A percentile compares a stretch with the other conserved stretches of the same genome.
Conservation (phyloP, 2,113 vertebrate genomes). For the Aegithalos caudatus region DNA sequence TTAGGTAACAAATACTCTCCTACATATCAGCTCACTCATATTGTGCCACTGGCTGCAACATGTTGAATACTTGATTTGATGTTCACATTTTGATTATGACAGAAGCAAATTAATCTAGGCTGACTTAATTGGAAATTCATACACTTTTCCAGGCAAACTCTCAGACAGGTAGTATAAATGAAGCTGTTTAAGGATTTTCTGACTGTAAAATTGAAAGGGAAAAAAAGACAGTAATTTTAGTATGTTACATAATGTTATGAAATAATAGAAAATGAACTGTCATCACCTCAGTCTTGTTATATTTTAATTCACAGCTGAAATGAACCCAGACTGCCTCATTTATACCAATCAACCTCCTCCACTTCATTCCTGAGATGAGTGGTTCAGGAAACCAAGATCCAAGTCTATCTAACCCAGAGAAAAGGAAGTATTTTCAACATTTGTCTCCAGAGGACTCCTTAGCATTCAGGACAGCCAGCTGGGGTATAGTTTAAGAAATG, state of each 20-base stretch:
- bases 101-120: constrained; percentile 19
- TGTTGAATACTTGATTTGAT: not conserved
- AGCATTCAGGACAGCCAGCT: not conserved
- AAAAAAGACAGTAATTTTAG: constrained; percentile 9
- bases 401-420: not conserved
- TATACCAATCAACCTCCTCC: not conserved
- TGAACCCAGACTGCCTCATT: constrained; percentile 1
- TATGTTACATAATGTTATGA: constrained; percentile 30
- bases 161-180: not conserved
- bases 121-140: constrained; percentile 42
- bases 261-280: constrained; percentile 40
- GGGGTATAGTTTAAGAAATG: not conserved
- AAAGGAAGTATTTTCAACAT: not conserved
- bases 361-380: not conserved
- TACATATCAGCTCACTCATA: not conserved
- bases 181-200: constrained; percentile 35
- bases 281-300: not conserved
- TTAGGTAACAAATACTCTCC: not conserved
- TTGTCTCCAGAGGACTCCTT: not conserved
- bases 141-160: not conserved
- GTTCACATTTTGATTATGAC: not conserved
- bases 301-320: constrained; percentile 37
- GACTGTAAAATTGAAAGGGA: not conserved
- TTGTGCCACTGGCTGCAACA: not conserved
- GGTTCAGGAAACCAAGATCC: not conserved